Base-by-base conservation (phyloP, 2,797 vertebrate genomes). In the Bufotes viridis region DNA sequence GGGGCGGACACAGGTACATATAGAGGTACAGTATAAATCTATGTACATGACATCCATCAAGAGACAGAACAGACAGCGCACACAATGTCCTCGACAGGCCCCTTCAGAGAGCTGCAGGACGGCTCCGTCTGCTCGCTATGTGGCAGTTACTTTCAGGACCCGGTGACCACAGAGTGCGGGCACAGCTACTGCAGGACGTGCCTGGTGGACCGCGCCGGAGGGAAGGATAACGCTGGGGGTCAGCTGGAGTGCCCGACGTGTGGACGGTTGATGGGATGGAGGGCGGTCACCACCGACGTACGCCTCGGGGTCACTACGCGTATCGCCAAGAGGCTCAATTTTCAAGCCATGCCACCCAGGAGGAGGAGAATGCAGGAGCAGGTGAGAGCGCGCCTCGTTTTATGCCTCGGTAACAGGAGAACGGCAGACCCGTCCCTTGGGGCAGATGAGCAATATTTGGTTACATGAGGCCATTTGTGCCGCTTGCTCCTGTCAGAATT, bases 141-240 rank as follows among this genome's bases (percentile, higher is more conserved):
- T 88, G 88, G 96, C 91, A 96, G 96, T 76, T 95, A 97, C 86
- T 98, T 98, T 92, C 96, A 97, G 93, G 95, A 97, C 91, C 97
- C 97, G 0, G 97, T 98, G 87, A 96, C 96, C 0, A 90, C 98
- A 90, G 96, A 97, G 22, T 98, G 97, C 0, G 97, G 97, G 84
- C 97, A 98, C 94, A 98, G 96, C 82, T 98, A 97, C 93, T 98
- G 97, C 90, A 93, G 95, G 86, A 93, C 91, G 9, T 98, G 97
- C 92, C 96, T 98, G 51, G 92, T 90, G 55, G 83, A 87, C 87
- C 51, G 88, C 83, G 92, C 92, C 91, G 85, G 81, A 11, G 81
- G 85, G 1, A 84, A 53, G 26, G 91, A 90, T 0, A 3, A 75
- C 55, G 75, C 89, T 8, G 58, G 90, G 0, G 67, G 75, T 0